A percentile compares a stretch with the other conserved stretches of the same genome.
phyloP scores from a whole-genome alignment of 2,113 vertebrate species.

The Atractosteus spatula region DNA sequence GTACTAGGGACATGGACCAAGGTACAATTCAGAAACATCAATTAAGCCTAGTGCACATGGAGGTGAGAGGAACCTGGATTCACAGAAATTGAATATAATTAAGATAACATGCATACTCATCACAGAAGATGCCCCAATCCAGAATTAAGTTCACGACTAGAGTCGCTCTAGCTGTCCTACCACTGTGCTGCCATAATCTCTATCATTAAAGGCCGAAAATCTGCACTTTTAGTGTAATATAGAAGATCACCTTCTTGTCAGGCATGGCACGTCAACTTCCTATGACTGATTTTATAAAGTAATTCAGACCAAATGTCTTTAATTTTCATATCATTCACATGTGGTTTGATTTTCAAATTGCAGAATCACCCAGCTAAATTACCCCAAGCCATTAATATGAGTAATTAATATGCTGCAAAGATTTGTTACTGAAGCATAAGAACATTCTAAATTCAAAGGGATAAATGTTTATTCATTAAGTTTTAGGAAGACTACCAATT shows the following conservation, averaged over 20 bases:
- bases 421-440: conserved; percentile 16
- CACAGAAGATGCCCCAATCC: no score
- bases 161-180: no score
- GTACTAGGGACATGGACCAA: no score
- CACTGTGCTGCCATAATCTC: no score
- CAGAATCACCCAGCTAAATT: conserved; percentile 19
- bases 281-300: background rate
- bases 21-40: no score
- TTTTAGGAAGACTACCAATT: conserved; percentile 18
- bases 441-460: conserved; percentile 7
- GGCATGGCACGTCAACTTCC: background rate
- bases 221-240: no score
- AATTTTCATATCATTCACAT: conserved; percentile 12
- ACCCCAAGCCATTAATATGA: conserved; percentile 23
- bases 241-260: background rate
- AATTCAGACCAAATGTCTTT: conserved; percentile 12
- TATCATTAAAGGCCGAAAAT: no score
- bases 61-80: no score
- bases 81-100: no score
- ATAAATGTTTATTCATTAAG: conserved; percentile 27
- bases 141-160: no score
- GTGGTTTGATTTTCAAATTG: conserved; percentile 24
- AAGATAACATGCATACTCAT: no score
- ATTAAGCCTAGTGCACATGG: no score
- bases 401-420: conserved; percentile 27